phyloP scores from a whole-genome alignment of 2,888 invertebrate species.

The Latrodectus elegans region DNA sequence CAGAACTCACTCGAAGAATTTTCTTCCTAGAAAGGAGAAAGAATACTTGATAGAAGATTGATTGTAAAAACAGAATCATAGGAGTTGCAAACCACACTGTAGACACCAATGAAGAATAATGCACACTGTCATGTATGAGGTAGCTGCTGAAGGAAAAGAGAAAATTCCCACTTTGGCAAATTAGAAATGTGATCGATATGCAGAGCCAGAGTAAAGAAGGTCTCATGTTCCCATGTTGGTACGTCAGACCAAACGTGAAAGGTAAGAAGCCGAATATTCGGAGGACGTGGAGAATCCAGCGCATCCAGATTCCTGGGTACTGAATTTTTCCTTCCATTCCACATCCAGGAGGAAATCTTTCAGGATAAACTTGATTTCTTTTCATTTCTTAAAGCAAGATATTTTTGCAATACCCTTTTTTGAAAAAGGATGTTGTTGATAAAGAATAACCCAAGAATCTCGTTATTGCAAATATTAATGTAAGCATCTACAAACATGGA shows the following conservation, averaged over 20 bases:
- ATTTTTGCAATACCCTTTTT: no score
- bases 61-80: background rate
- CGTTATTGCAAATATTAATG: no score
- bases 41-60: background rate
- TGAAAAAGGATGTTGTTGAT: no score
- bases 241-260: background rate
- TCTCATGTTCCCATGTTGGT: background rate
- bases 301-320: no score
- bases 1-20: background rate
- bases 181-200: background rate
- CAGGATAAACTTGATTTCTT: no score
- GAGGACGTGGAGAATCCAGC: background rate
- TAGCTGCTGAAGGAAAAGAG: background rate
- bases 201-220: constrained; percentile 4
- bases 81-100: constrained; percentile 21
- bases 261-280: constrained; percentile 22
- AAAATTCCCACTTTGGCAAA: background rate
- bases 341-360: no score
- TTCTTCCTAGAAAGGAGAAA: background rate
- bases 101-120: background rate
- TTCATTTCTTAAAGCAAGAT: no score
- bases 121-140: background rate
- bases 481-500: no score
- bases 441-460: no score
- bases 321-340: no score